These are phyloP conservation scores for Serripes groenlandicus DNA, from an alignment of 2,888 invertebrate species.

Conservation along the genomic window DNA sequence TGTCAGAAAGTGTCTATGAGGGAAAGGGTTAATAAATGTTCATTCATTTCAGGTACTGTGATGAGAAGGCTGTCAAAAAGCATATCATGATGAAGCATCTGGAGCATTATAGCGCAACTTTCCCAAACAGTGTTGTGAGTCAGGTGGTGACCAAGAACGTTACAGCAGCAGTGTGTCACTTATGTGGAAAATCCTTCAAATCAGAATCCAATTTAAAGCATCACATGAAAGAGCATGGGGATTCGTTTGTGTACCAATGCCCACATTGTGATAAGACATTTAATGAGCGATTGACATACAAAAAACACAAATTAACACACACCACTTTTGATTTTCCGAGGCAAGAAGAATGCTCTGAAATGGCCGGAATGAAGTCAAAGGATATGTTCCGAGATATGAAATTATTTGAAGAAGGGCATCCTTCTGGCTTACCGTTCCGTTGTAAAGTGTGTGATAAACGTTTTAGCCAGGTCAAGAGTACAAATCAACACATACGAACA, in stretches of 20 bases:
- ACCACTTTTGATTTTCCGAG: neutral
- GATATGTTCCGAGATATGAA: neutral
- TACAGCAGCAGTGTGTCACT: slow-evolving; percentile 6
- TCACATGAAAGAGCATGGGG: slow-evolving; percentile 11
- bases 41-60: slow-evolving; percentile 40
- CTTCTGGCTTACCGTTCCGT: slow-evolving; percentile 20
- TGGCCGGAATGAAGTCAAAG: neutral
- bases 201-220: neutral
- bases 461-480: slow-evolving; percentile 28
- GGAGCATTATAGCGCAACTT: neutral
- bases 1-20: slow-evolving; percentile 14
- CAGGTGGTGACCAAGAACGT: neutral
- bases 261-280: slow-evolving; percentile 4
- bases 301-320: neutral
- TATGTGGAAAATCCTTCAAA: slow-evolving; percentile 21
- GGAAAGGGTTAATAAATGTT: slow-evolving; percentile 25
- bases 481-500: slow-evolving; percentile 37
- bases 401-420: slow-evolving; percentile 17
- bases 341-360: neutral
- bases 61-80: slow-evolving; percentile 24
- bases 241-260: neutral
- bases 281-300: neutral
- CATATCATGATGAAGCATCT: slow-evolving; percentile 16
- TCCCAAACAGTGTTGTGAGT: neutral
- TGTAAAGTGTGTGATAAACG: slow-evolving; percentile 43